Evolutionary conservation across 2,888 invertebrate species (phyloP).

Genomic region (Flexamia atlantica): DNA sequence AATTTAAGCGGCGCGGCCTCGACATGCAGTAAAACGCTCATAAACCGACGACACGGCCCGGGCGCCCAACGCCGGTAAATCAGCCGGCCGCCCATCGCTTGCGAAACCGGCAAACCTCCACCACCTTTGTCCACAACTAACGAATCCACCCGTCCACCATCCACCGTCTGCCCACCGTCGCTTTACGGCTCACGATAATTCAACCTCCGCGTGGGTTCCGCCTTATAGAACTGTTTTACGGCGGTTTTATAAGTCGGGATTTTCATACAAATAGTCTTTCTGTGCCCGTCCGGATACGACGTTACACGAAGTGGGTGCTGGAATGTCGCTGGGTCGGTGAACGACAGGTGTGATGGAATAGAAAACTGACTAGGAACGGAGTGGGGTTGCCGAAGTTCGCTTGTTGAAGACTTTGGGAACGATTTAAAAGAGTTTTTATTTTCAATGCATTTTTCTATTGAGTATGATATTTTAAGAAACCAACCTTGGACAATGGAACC

Average conservation of each 20-base stretch:
- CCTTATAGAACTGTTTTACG: conserved; percentile 29
- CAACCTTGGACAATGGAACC: no score
- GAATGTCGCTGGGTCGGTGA: neutral
- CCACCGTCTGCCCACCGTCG: no score
- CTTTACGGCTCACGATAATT: conserved; percentile 25
- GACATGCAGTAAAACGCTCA: conserved; percentile 50
- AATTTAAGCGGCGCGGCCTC: conserved; percentile 46
- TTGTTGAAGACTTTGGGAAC: no score
- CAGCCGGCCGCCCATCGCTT: conserved; percentile 8
- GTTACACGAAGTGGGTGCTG: neutral
- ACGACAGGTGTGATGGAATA: neutral
- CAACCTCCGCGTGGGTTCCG: conserved; percentile 32
- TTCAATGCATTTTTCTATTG: no score
- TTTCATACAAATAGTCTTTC: conserved; percentile 19
- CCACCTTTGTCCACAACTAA: conserved; percentile 2
- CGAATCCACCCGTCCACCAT: conserved; percentile 25
- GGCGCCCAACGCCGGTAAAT: conserved; percentile 39
- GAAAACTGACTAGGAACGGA: neutral
- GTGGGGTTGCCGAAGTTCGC: no score
- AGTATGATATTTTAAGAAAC: no score
- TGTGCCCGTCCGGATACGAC: neutral
- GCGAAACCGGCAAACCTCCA: neutral
- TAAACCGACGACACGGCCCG: conserved; percentile 28
- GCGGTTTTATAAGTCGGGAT: conserved; percentile 14
- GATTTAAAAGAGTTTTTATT: no score